Evolutionary conservation across 1,140 invertebrate genomes (phyloP).

Genomic region (Pseudomyrmex cubaensis): DNA sequence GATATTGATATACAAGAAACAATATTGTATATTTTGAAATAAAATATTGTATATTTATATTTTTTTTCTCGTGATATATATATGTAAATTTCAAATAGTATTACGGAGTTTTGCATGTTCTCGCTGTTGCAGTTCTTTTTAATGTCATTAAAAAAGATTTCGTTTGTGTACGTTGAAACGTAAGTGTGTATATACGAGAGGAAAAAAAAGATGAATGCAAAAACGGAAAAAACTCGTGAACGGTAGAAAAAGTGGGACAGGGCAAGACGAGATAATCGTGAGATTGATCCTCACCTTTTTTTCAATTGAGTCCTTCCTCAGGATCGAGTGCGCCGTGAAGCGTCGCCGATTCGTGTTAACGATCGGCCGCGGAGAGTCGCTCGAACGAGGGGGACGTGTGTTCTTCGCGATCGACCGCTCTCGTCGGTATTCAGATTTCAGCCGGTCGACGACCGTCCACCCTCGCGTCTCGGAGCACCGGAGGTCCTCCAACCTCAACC

Average conservation of each 20-base stretch:
- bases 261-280: constrained; percentile 1
- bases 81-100: too few species aligned
- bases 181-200: neutral
- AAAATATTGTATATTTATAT: too few species aligned
- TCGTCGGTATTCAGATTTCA: constrained; percentile 61
- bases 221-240: neutral
- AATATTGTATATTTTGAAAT: neutral
- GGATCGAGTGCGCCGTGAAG: constrained; percentile 19
- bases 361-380: constrained; percentile 26
- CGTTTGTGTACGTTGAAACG: neutral
- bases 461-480: constrained; percentile 58
- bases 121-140: too few species aligned
- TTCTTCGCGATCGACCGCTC: constrained; percentile 56
- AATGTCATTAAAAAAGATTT: too few species aligned
- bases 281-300: constrained; percentile 67
- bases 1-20: neutral
- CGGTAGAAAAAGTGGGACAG: neutral
- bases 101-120: too few species aligned
- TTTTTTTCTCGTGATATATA: too few species aligned
- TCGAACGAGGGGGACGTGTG: constrained; percentile 21
- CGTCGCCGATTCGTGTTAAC: constrained; percentile 39
- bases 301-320: constrained; percentile 69
- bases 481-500: constrained; percentile 62
- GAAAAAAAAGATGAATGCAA: constrained; percentile 18
- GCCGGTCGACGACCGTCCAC: constrained; percentile 46